Conservation (phyloP, 2,888 invertebrate species). For the Dicranocentrus wangi region DNA sequence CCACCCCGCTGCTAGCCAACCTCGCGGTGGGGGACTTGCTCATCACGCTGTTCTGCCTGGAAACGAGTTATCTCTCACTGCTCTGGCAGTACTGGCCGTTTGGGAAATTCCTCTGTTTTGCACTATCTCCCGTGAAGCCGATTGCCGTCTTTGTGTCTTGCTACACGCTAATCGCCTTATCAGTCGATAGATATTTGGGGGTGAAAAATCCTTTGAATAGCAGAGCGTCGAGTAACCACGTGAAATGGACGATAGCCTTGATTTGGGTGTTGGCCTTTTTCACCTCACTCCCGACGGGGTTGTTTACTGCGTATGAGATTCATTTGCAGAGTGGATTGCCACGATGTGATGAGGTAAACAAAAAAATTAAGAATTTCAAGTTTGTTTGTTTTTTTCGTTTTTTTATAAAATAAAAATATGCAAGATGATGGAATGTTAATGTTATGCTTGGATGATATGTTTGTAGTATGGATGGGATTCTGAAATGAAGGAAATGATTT, state of each 20-base stretch:
- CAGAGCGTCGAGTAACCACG: constrained; percentile 84
- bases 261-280: constrained; percentile 86
- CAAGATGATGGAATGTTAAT: neutral
- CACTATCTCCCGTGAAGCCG: constrained; percentile 74
- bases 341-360: constrained; percentile 62
- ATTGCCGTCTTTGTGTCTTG: constrained; percentile 81
- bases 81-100: constrained; percentile 89
- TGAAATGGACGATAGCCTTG: constrained; percentile 81
- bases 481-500: constrained; percentile 81
- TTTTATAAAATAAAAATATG: no score
- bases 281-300: constrained; percentile 82
- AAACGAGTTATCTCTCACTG: constrained; percentile 88
- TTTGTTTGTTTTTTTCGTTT: no score
- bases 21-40: constrained; percentile 91
- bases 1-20: constrained; percentile 82
- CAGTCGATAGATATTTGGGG: constrained; percentile 90
- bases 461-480: constrained; percentile 79
- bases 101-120: constrained; percentile 85
- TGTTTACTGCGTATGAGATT: constrained; percentile 78
- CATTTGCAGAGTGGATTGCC: constrained; percentile 31
- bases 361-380: neutral
- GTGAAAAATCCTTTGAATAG: constrained; percentile 87
- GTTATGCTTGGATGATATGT: constrained; percentile 1
- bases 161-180: constrained; percentile 91
- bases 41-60: constrained; percentile 91